These are phyloP conservation scores for Hirtodrosophila duncani DNA, from an alignment of 2,888 invertebrate genomes.

Conservation along the genomic window DNA sequence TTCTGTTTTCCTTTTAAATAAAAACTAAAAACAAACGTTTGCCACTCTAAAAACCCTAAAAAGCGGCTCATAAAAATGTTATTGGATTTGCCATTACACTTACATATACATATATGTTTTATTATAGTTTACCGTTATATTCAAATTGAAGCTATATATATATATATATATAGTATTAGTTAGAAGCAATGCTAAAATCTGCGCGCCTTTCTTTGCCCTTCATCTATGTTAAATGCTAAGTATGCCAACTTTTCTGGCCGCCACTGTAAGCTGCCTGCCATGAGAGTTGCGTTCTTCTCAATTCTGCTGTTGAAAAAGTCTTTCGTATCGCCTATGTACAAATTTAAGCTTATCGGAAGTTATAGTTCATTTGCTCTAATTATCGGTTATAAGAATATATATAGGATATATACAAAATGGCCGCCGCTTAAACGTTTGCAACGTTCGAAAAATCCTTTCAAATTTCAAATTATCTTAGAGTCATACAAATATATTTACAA, in stretches of 20 bases:
- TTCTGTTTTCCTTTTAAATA: too few species aligned
- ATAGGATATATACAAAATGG: conserved; percentile 52
- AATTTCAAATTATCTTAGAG: conserved; percentile 1
- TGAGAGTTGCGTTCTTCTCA: conserved; percentile 11
- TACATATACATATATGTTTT: conserved; percentile 1
- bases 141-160: conserved; percentile 44
- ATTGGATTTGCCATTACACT: neutral
- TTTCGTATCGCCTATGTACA: conserved; percentile 32
- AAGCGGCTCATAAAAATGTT: conserved; percentile 42
- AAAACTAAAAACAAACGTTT: conserved; percentile 32
- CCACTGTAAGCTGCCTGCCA: conserved; percentile 13
- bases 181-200: conserved; percentile 52
- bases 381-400: conserved; percentile 9
- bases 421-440: conserved; percentile 39
- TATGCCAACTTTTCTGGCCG: conserved; percentile 27
- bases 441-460: conserved; percentile 18
- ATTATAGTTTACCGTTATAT: conserved; percentile 12
- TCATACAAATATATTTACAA: conserved; percentile 8
- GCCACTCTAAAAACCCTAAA: conserved; percentile 51
- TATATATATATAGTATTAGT: conserved; percentile 16
- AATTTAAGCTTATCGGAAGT: conserved; percentile 43
- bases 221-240: conserved; percentile 46
- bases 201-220: conserved; percentile 1
- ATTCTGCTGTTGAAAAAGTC: conserved; percentile 22
- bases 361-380: conserved; percentile 24